Evolutionary conservation across 2,888 invertebrate genomes (phyloP), one percentile per base, ranked within the genome.

Genomic region (Celastrina argiolus): DNA sequence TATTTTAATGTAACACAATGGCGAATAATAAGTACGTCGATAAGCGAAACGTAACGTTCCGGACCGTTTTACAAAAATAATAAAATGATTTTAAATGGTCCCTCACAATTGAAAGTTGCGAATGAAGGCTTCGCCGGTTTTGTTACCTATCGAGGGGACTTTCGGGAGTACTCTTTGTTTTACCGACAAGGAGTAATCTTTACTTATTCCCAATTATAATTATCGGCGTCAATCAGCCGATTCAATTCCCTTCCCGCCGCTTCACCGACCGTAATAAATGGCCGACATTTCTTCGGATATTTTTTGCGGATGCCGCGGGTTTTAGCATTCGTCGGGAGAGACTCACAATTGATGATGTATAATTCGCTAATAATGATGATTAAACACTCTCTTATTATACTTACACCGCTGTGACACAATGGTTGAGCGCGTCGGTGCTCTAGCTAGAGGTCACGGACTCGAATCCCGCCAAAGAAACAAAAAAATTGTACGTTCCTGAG

Each of bases 11-110:
- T 31, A 34, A 10, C 31, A 16, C 59, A 59, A 51, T 61, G 36
- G 14, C 39, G 22, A 16, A 39, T 61, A 39, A 58, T 31, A 58
- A 31, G 31, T n/a, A n/a, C 28, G 28, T 31, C 58, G 31, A 31
- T 45, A 86, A 88, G 87, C 85, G 85, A 84, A 88, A 87, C 85
- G 85, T 84, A 83, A 85, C 82, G 79, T 80, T 83, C 81, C 80
- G 75, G 76, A 79, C 75, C 74, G 76, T 77, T 77, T 78, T 77
- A 76, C 76, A 74, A 70, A 76, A 77, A 78, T 78, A 77, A 73
- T 76, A 74, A 78, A 80, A 77, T 74, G 74, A 72, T 76, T 75
- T 74, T 69, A 75, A 74, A 74, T 66, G 68, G 69, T 71, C 68
- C 71, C 72, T 74, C 72, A 67, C 56, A 64, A 70, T 67, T 69